Percentiles rank a stretch among this genome's conserved stretches.
Conservation (phyloP, 2,113 vertebrate species). For the Apistogramma diplotaenia region DNA sequence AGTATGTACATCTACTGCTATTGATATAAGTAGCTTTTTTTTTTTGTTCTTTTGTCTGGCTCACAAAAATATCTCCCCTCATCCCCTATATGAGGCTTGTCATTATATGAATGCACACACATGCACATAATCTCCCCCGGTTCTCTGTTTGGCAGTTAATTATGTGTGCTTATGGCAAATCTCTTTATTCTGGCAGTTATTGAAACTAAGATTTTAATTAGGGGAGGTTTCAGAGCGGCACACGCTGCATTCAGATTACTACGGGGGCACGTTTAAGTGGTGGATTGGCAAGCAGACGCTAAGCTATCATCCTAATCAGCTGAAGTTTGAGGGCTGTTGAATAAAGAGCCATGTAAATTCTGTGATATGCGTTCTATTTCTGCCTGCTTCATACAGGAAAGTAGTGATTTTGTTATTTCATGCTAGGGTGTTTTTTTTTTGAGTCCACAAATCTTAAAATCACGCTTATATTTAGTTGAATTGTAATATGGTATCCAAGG, state of each 20-base stretch:
- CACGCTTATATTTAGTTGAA: background rate
- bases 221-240: conserved; percentile 38
- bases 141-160: conserved; percentile 37
- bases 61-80: background rate
- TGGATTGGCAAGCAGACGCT: conserved; percentile 16
- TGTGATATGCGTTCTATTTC: background rate
- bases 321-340: background rate
- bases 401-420: background rate
- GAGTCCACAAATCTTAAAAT: too few species aligned
- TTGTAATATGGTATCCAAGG: too few species aligned
- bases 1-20: accelerated
- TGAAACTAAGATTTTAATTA: conserved; percentile 66
- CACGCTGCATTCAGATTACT: conserved; percentile 45
- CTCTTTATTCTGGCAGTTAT: conserved; percentile 55
- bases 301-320: background rate
- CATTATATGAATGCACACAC: background rate
- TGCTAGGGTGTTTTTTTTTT: background rate
- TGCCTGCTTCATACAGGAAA: background rate
- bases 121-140: background rate
- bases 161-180: conserved; percentile 41
- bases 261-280: conserved; percentile 29
- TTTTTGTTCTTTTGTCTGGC: background rate
- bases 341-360: background rate
- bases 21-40: background rate
- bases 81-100: background rate